Evolutionary conservation across 2,113 vertebrate species (phyloP).

Genomic region (Platycercus adscitus): DNA sequence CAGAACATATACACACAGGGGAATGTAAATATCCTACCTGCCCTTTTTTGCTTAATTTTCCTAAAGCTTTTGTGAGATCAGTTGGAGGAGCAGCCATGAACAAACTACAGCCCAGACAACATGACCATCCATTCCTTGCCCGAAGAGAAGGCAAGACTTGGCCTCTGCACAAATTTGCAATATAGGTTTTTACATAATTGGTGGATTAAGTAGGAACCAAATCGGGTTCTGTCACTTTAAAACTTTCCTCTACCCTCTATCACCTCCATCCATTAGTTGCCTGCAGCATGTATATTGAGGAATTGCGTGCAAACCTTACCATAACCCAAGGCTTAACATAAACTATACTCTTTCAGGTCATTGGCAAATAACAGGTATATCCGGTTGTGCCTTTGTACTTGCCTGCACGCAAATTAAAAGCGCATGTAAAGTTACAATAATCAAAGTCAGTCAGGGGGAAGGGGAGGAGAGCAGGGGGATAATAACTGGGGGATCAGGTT

Average conservation of each 20-base stretch:
- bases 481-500: constrained; percentile 58
- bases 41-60: neutral
- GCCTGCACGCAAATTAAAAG: constrained; percentile 80
- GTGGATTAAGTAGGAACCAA: constrained; percentile 63
- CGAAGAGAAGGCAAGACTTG: constrained; percentile 52
- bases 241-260: constrained; percentile 64
- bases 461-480: constrained; percentile 62
- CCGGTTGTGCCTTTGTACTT: constrained; percentile 80
- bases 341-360: constrained; percentile 80
- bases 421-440: constrained; percentile 73
- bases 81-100: neutral
- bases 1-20: neutral
- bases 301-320: constrained; percentile 83
- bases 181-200: constrained; percentile 38
- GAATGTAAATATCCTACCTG: neutral
- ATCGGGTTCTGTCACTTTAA: constrained; percentile 74
- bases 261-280: constrained; percentile 70
- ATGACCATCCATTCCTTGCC: constrained; percentile 21
- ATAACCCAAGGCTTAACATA: constrained; percentile 83
- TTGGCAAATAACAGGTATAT: constrained; percentile 88
- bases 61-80: neutral
- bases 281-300: constrained; percentile 70
- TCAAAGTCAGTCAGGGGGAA: constrained; percentile 68
- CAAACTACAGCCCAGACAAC: constrained; percentile 12
- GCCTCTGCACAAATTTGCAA: constrained; percentile 35